Evolutionary conservation across 1,140 invertebrate genomes (phyloP), one percentile per base, ranked within the genome.

Genomic region (Euwallacea fornicatus): DNA sequence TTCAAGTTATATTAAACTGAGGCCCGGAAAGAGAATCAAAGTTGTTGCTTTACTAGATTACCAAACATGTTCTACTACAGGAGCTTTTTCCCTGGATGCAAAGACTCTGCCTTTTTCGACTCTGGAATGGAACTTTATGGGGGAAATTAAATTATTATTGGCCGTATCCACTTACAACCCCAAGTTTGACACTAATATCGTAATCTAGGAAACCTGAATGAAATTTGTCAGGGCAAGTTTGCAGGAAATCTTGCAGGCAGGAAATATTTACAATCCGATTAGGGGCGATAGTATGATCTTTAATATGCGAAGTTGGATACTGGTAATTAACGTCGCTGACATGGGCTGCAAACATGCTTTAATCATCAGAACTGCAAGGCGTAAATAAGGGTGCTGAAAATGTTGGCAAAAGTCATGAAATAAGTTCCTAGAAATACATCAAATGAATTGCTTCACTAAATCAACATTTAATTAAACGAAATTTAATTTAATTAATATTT

Each of bases 111-210:
- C 21, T 33, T 33, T 33, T 33, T 50, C 9, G 7, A 50, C 9
- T 13, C 13, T 50, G 46, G 6, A 50, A 50, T 50, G 46, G 9
- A 50, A 13, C 13, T 50, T 13, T 6, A 13, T 10, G 13, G 46
- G 6, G 2, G 13, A 50, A 50, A 50, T 50, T 33, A 33, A 33
- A 58, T 33, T 33, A 58, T 21, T 58, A 58, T 58, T 58, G 16
- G 42, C 15, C 33, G 7, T 42, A 61, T 61, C 59, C 59, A 43
- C 9, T 61, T 61, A 61, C 59, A 9, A 42, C 42, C 15, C 10
- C 21, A 61, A 61, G 9, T 42, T 61, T 61, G 59, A 61, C 59
- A 21, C 11, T 61, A 61, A 61, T 61, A n/a, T 61, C 15, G 21
- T 61, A 61, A 61, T 16, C 55, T 21, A 21, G n/a, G 55, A 41